These are phyloP conservation scores for Cyclargus thomasi DNA, from an alignment of 1,140 invertebrate genomes.

Conservation along the genomic window DNA sequence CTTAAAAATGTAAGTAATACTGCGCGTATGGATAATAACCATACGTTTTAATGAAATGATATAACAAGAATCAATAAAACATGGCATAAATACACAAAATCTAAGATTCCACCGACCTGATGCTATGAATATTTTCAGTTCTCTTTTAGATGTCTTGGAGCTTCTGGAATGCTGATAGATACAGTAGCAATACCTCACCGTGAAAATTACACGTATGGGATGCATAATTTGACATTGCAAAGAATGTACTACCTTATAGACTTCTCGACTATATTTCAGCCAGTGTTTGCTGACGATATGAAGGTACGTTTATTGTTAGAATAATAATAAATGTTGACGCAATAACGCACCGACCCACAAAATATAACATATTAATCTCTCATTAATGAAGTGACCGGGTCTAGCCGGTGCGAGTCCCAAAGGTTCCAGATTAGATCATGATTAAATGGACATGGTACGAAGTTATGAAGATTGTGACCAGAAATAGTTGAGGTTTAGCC, in stretches of 20 bases:
- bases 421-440: too few relatives aligned
- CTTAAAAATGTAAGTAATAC: constrained; percentile 31
- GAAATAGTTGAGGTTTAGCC: too few relatives aligned
- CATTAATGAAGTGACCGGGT: too few relatives aligned
- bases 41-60: neutral
- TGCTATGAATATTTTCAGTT: constrained; percentile 24
- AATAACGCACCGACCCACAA: too few relatives aligned
- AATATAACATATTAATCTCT: too few relatives aligned
- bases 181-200: constrained; percentile 25
- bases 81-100: too few relatives aligned
- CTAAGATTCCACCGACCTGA: too few relatives aligned
- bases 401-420: too few relatives aligned
- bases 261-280: constrained; percentile 35
- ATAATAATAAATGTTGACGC: neutral
- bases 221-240: constrained; percentile 27
- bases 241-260: constrained; percentile 29
- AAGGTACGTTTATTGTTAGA: constrained; percentile 24
- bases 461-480: too few relatives aligned
- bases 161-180: constrained; percentile 30
- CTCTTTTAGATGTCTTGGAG: constrained; percentile 30
- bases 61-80: too few relatives aligned
- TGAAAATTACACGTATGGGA: constrained; percentile 32
- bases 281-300: constrained; percentile 22
- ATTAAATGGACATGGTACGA: too few relatives aligned
- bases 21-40: neutral